Base-by-base conservation (phyloP, 2,888 invertebrate species). In the Sinotaia quadrata region DNA sequence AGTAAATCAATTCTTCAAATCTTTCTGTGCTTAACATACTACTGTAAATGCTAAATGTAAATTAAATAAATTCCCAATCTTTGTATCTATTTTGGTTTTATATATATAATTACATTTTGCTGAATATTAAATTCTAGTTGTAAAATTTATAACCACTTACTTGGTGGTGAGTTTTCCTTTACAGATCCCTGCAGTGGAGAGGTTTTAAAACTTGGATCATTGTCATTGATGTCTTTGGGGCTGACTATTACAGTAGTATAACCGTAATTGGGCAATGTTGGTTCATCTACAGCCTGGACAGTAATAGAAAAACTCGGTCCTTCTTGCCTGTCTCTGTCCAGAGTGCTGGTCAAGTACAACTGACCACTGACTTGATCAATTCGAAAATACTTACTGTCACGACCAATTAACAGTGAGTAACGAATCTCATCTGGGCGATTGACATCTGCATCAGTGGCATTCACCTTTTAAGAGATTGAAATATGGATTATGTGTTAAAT, bases 221-320 rank as follows among this genome's bases (percentile, higher is more conserved):
- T 98, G 91, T 98, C 98, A 90, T 98, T 98, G 87, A 98, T 96
- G 89, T 97, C 97, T 89, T 96, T 96, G 63, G 97, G 92, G 89
- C 95, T 96, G 75, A 98, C 96, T 91, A 97, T 95, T 41, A 98
- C 97, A 89, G 97, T 97, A 73, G 97, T 96, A 88, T 97, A 98
- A 71, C 97, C 95, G 33, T 96, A 91, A 62, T 76, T 71, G 36
- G 76, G 76, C 29, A 66, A 62, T 24, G 73, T 77, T 0, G 79
- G 78, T 68, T 87, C 87, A 74, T 87, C 87, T 34, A 81, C 79
- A 2, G 85, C 87, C 8, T 82, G 74, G 4, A 87, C 84, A 66
- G 84, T 86, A 69, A 85, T 79, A 69, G 77, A 78, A 73, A 79
- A 83, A 27, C 76, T 75, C 0, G 97, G 96, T 33, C 98, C 98